Percentiles rank a stretch among this genome's conserved stretches.
Conservation (phyloP, 2,888 invertebrate genomes). For the Hirtodrosophila trivittata region DNA sequence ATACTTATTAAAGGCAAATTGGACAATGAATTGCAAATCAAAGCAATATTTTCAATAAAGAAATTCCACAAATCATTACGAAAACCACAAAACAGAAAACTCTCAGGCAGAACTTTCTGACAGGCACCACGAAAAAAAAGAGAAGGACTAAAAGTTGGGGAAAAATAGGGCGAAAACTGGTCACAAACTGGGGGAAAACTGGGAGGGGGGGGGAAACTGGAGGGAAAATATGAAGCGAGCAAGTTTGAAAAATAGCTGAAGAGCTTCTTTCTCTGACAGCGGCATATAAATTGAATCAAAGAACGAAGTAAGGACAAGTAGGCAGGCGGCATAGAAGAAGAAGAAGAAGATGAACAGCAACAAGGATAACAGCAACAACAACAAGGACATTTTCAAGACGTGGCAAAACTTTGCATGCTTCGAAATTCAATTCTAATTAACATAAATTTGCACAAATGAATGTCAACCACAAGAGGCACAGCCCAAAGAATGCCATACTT, state of each 20-base stretch:
- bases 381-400: constrained; percentile 30
- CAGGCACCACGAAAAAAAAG: constrained; percentile 21
- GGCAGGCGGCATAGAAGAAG: too few species aligned
- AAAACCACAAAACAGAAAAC: constrained; percentile 59
- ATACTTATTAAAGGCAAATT: constrained; percentile 24
- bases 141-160: constrained; percentile 17
- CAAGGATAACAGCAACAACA: constrained; percentile 1
- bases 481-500: constrained; percentile 20
- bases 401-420: constrained; percentile 67
- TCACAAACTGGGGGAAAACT: constrained; percentile 21
- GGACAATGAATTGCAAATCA: constrained; percentile 26
- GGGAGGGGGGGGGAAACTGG: constrained; percentile 8
- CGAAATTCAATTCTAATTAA: constrained; percentile 79
- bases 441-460: constrained; percentile 79
- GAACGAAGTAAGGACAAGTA: constrained; percentile 48
- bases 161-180: not conserved
- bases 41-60: constrained; percentile 57
- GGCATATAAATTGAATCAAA: constrained; percentile 75
- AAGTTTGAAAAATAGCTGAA: constrained; percentile 26
- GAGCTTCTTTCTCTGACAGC: constrained; percentile 51
- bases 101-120: constrained; percentile 52
- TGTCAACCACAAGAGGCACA: constrained; percentile 71
- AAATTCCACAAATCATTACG: constrained; percentile 73
- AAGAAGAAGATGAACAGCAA: constrained; percentile 14
- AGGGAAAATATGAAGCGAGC: constrained; percentile 31